These are phyloP conservation scores for Gallinago paraguaiae DNA, from an alignment of 2,113 vertebrate species.

Conservation along the genomic window DNA sequence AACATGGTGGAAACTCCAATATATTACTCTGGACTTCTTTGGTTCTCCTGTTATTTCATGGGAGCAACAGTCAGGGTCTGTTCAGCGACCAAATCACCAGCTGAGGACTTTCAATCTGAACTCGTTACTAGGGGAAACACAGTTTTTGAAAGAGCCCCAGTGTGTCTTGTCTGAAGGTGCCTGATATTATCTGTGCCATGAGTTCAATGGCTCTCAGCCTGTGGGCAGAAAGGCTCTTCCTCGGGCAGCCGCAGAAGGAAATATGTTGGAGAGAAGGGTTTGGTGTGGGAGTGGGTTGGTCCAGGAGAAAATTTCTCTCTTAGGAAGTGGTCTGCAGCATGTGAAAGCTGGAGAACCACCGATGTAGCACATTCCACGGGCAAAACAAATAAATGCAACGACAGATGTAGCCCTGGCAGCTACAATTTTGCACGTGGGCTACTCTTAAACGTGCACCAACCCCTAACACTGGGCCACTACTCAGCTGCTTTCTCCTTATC, in stretches of 20 bases:
- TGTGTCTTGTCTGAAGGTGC: constrained; percentile 34
- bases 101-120: constrained; percentile 33
- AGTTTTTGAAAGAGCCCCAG: constrained; percentile 10
- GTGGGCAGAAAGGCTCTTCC: constrained; percentile 54
- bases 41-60: constrained; percentile 17
- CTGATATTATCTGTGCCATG: constrained; percentile 27
- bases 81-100: neutral
- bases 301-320: constrained; percentile 19
- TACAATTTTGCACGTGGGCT: neutral
- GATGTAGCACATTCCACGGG: neutral
- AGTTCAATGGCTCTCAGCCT: constrained; percentile 33
- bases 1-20: constrained; percentile 6
- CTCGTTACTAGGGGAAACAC: neutral
- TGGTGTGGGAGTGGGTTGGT: constrained; percentile 34
- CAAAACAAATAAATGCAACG: constrained; percentile 17
- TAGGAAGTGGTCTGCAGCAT: constrained; percentile 62
- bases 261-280: constrained; percentile 11
- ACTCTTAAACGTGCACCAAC: neutral
- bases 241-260: constrained; percentile 58
- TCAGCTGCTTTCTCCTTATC: neutral
- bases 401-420: neutral
- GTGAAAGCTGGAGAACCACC: neutral
- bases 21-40: neutral
- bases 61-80: neutral
- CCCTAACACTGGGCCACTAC: neutral